These are phyloP conservation scores for Pogona vitticeps DNA, from an alignment of 2,113 vertebrate species.

Conservation along the genomic window DNA sequence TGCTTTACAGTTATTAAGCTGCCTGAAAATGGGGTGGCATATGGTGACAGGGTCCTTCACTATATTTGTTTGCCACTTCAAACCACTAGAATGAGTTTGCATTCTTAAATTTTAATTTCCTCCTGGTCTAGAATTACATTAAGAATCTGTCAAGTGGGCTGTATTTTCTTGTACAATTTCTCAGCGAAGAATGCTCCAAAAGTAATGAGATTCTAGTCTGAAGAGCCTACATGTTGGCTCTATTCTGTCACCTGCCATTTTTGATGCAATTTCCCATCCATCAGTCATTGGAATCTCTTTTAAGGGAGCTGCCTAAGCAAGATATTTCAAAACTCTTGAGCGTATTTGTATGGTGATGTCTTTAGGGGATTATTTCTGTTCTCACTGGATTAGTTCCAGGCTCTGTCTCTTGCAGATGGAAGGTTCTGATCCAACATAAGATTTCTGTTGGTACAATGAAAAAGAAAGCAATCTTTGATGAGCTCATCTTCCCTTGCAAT, in stretches of 20 bases:
- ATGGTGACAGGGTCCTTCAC: neutral
- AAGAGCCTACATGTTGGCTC: constrained; percentile 71
- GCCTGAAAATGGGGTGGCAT: neutral
- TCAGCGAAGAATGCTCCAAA: constrained; percentile 68
- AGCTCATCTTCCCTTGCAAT: neutral
- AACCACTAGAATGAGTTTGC: neutral
- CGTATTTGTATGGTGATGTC: constrained; percentile 47
- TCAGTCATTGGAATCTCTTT: constrained; percentile 60
- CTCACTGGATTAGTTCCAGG: neutral
- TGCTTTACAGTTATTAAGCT: neutral
- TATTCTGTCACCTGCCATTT: constrained; percentile 69
- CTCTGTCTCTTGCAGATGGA: neutral
- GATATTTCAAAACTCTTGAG: constrained; percentile 58
- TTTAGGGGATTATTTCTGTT: constrained; percentile 36
- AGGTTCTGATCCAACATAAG: neutral
- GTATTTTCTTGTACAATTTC: constrained; percentile 57
- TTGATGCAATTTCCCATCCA: constrained; percentile 64
- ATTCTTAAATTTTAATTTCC: constrained; percentile 21
- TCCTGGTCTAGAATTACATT: constrained; percentile 48
- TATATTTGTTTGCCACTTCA: neutral
- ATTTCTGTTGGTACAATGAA: neutral
- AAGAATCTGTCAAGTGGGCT: constrained; percentile 56
- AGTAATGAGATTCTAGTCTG: constrained; percentile 65
- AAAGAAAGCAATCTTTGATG: neutral
- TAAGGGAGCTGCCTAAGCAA: constrained; percentile 45